phyloP scores from a whole-genome alignment of 2,113 vertebrate genomes.

The Dipodomys merriami region DNA sequence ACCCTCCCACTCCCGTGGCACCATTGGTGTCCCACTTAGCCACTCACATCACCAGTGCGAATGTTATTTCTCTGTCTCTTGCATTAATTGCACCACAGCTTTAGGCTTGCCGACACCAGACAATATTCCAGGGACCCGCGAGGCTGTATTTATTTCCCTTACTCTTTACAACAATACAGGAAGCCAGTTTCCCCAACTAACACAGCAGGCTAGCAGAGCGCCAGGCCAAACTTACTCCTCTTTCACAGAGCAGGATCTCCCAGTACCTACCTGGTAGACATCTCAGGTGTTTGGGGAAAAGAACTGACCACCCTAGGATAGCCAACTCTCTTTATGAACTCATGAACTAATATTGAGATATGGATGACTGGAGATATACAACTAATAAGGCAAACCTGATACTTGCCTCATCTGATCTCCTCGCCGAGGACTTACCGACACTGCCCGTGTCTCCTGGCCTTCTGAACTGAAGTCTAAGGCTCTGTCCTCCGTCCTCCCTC shows the following conservation, averaged over 20 bases:
- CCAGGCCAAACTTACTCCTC: fast-evolving
- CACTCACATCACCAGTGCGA: no score
- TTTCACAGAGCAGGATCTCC: no score
- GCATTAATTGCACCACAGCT: no score
- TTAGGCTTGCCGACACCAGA: no score
- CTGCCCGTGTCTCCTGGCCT: fast-evolving
- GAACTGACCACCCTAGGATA: no score
- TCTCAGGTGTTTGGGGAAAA: neutral
- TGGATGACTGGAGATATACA: fast-evolving
- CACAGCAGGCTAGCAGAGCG: neutral
- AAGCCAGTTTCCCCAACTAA: neutral
- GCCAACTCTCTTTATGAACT: neutral
- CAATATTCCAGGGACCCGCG: no score
- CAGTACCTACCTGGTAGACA: no score
- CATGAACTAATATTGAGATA: neutral
- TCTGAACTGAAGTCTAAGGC: neutral
- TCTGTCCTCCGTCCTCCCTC: neutral
- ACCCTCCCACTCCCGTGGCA: no score
- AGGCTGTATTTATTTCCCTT: neutral
- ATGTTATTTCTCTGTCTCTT: no score
- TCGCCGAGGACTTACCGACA: neutral
- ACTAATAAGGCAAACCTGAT: neutral
- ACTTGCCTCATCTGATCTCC: no score
- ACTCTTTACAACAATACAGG: no score
- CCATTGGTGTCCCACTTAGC: no score